phyloP scores from a whole-genome alignment of 2,888 invertebrate genomes.

The Tiphia femorata region DNA sequence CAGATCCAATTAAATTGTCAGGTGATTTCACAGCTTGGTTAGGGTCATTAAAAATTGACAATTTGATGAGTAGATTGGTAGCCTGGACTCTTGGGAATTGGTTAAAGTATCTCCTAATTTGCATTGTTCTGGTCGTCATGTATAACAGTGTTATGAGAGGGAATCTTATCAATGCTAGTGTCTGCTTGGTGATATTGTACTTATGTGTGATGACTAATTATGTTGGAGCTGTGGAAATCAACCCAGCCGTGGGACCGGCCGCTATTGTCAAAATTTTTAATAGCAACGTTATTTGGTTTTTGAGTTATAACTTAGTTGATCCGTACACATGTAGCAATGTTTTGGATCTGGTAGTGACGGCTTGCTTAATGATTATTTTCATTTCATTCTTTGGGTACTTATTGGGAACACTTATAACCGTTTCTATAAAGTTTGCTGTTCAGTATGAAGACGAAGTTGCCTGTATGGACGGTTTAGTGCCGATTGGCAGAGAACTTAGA shows the following conservation, averaged over 20 bases:
- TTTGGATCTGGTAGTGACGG: not conserved
- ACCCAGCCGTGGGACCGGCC: not conserved
- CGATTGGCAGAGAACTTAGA: not conserved
- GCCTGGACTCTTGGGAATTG: not conserved
- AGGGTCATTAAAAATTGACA: not conserved
- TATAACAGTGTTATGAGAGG: not conserved
- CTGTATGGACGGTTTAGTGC: not conserved
- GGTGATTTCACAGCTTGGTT: not conserved
- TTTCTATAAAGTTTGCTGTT: no score
- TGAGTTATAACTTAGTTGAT: not conserved
- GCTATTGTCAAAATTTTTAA: not conserved
- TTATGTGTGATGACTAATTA: not conserved
- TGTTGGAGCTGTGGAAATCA: not conserved
- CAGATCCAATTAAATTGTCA: not conserved
- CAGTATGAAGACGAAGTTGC: not conserved
- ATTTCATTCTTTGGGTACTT: no score
- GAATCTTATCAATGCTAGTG: not conserved
- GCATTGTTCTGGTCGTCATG: not conserved
- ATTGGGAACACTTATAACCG: no score
- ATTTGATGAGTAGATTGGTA: not conserved
- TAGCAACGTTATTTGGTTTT: not conserved
- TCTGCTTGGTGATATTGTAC: not conserved
- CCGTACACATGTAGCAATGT: not conserved
- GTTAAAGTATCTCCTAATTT: not conserved
- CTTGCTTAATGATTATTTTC: no score